Evolutionary conservation across 2,888 invertebrate species (phyloP).

Genomic region (Andrena bucephala): DNA sequence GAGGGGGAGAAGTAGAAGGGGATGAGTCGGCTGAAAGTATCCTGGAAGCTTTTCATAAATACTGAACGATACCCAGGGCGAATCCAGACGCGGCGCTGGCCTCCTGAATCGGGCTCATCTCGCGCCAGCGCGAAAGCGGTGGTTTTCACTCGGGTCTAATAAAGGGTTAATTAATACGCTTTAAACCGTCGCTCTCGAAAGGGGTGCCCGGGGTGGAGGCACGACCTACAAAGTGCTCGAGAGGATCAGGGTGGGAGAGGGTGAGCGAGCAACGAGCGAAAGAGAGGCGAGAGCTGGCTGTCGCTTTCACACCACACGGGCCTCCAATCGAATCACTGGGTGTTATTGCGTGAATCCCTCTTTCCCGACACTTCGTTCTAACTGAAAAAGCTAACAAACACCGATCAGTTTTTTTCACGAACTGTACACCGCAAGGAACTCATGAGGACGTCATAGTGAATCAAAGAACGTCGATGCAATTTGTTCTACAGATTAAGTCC

Average conservation of each 20-base stretch:
- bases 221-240: slow-evolving; percentile 71
- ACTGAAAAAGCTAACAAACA: slow-evolving; percentile 36
- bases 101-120: slow-evolving; percentile 80
- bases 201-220: slow-evolving; percentile 70
- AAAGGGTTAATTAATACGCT: slow-evolving; percentile 85
- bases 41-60: slow-evolving; percentile 82
- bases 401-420: slow-evolving; percentile 17
- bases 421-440: not conserved
- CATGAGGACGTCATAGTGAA: not conserved
- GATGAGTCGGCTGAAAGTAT: slow-evolving; percentile 62
- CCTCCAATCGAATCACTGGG: slow-evolving; percentile 70
- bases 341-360: slow-evolving; percentile 72
- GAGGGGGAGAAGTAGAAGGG: slow-evolving; percentile 37
- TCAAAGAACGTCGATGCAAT: not conserved
- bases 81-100: slow-evolving; percentile 69
- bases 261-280: slow-evolving; percentile 35
- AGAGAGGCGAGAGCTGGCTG: slow-evolving; percentile 47
- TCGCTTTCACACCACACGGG: slow-evolving; percentile 65
- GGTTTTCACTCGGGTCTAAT: slow-evolving; percentile 83
- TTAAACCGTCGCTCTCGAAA: slow-evolving; percentile 80
- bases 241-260: slow-evolving; percentile 58
- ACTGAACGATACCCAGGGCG: slow-evolving; percentile 80
- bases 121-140: slow-evolving; percentile 77
- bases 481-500: not conserved
- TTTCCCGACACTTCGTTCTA: slow-evolving; percentile 41